Evolutionary conservation across 2,888 invertebrate species (phyloP).

Genomic region (Cosmia trapezina): DNA sequence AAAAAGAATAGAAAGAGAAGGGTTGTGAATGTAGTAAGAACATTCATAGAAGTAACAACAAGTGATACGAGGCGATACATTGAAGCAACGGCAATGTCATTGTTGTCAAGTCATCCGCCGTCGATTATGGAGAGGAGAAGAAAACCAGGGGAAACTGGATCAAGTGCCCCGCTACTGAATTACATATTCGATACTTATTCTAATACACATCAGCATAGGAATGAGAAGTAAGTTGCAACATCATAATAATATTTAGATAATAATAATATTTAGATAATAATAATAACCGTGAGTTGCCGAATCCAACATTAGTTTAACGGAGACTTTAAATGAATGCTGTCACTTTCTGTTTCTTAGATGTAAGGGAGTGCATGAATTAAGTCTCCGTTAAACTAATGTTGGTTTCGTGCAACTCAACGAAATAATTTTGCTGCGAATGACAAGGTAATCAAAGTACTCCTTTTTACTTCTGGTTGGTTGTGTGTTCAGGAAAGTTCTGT

Average conservation of each 20-base stretch:
- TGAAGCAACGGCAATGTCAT: slow-evolving; percentile 70
- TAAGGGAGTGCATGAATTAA: too few species aligned
- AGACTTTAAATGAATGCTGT: too few species aligned
- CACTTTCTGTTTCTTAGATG: too few species aligned
- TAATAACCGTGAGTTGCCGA: too few species aligned
- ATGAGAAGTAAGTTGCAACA: slow-evolving; percentile 80
- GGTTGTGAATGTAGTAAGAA: slow-evolving; percentile 76
- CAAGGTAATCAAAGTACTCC: neutral
- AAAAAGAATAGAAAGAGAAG: slow-evolving; percentile 78
- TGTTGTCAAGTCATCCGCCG: slow-evolving; percentile 70
- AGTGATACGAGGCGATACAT: slow-evolving; percentile 55
- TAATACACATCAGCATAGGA: slow-evolving; percentile 85
- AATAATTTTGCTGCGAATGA: neutral
- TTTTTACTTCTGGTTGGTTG: neutral
- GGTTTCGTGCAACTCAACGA: too few species aligned
- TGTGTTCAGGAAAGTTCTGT: neutral
- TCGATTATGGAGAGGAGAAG: slow-evolving; percentile 76
- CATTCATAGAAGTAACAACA: slow-evolving; percentile 67
- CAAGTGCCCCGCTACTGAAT: slow-evolving; percentile 85
- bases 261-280: too few species aligned
- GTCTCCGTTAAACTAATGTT: too few species aligned
- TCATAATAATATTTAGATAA: neutral
- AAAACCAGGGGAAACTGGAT: slow-evolving; percentile 85
- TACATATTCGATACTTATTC: slow-evolving; percentile 88
- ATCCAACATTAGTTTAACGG: too few species aligned